Conservation (phyloP, 2,113 vertebrate genomes). For the Salvelinus fontinalis region DNA sequence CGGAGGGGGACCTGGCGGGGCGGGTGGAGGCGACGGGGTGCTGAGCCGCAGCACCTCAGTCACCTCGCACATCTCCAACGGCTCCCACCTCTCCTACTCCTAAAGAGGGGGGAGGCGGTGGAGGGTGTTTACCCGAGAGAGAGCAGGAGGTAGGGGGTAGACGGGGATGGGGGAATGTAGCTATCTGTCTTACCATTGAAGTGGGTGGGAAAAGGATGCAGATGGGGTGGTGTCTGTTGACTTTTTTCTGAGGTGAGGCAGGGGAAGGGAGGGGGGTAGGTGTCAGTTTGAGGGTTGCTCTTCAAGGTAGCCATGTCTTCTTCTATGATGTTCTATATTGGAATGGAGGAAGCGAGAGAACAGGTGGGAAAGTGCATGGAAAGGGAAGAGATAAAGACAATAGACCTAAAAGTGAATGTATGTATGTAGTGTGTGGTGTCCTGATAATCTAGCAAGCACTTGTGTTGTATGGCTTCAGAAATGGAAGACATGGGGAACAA, state of each 20-base stretch:
- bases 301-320: constrained; percentile 55
- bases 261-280: constrained; percentile 13
- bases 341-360: constrained; percentile 69
- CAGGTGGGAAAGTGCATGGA: constrained; percentile 18
- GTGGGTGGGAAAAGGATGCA: constrained; percentile 20
- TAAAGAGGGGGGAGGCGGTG: constrained; percentile 57
- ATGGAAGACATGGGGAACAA: constrained; percentile 18
- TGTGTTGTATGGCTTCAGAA: constrained; percentile 17
- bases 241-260: constrained; percentile 49
- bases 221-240: constrained; percentile 18
- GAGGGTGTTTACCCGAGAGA: neutral
- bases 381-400: too few species aligned
- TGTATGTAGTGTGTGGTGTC: constrained; percentile 45
- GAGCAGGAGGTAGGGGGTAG: constrained; percentile 32
- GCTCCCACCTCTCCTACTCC: constrained; percentile 89
- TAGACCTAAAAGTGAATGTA: neutral
- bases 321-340: constrained; percentile 72
- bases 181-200: constrained; percentile 19
- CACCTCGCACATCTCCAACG: constrained; percentile 90
- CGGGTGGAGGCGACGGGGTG: constrained; percentile 74
- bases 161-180: constrained; percentile 11
- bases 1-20: constrained; percentile 80
- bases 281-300: too few species aligned
- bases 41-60: constrained; percentile 90
- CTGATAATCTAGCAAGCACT: constrained; percentile 55